phyloP scores from a whole-genome alignment of 2,113 vertebrate genomes.

The Heptranchias perlo region DNA sequence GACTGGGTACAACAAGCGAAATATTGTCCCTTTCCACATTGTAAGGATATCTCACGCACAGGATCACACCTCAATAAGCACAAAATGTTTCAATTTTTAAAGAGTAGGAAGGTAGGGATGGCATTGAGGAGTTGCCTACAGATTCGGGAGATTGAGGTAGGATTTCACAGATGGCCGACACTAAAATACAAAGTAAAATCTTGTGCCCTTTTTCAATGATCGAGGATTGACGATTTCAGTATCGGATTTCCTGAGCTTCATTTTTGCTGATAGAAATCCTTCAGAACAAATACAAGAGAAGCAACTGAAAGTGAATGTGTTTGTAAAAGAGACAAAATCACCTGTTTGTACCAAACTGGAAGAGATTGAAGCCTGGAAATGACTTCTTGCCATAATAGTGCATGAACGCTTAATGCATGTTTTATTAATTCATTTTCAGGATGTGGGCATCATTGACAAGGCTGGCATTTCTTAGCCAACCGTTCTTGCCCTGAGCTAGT shows the following conservation, averaged over 20 bases:
- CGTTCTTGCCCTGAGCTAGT: neutral
- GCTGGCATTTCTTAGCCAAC: neutral
- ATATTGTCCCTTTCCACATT: too few species aligned
- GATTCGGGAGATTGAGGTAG: neutral
- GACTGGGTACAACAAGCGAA: too few species aligned
- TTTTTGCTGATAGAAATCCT: neutral
- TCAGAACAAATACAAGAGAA: neutral
- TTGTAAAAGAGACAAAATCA: neutral
- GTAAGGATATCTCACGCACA: too few species aligned
- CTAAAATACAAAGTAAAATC: neutral
- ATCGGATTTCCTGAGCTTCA: neutral
- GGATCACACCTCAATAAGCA: too few species aligned
- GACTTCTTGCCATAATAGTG: neutral
- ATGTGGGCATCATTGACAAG: neutral
- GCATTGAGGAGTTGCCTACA: too few species aligned
- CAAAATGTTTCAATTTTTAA: too few species aligned
- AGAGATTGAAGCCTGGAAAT: neutral
- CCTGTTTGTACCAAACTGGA: neutral
- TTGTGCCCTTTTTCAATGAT: neutral
- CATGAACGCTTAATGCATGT: neutral
- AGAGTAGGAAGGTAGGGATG: neutral
- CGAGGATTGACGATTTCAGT: neutral
- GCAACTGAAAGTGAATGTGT: neutral
- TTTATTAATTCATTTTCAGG: neutral
- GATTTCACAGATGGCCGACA: neutral